A percentile compares a stretch with the other conserved stretches of the same genome.
These are phyloP conservation scores for Gastrophryne carolinensis DNA, from an alignment of 2,797 vertebrate species.

Conservation along the genomic window DNA sequence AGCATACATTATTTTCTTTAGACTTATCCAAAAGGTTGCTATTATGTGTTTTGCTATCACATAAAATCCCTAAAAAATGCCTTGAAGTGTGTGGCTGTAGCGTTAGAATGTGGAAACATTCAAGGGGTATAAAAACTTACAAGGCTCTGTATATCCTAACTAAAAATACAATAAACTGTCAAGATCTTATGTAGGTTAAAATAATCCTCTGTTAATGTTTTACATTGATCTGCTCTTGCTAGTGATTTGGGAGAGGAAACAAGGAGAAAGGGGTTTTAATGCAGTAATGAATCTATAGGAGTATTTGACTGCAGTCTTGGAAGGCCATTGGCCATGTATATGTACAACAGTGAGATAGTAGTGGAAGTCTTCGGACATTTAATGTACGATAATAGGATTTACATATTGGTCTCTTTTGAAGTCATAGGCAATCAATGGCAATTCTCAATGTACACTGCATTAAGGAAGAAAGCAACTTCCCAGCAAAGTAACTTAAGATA, in stretches of 20 bases:
- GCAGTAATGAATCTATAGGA: background rate
- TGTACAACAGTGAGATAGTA: background rate
- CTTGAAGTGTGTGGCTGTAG: too few relatives aligned
- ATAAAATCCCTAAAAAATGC: too few relatives aligned
- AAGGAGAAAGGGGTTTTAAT: background rate
- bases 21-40: too few relatives aligned
- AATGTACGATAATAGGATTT: constrained; percentile 20
- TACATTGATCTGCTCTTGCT: background rate
- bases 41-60: too few relatives aligned
- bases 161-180: background rate
- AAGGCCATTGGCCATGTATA: background rate
- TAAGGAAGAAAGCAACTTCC: constrained; percentile 55
- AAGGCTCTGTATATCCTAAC: too few relatives aligned
- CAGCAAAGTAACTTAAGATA: constrained; percentile 57
- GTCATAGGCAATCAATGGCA: constrained; percentile 33
- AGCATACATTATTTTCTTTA: too few relatives aligned
- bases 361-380: background rate
- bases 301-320: background rate
- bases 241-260: background rate
- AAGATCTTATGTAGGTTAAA: background rate
- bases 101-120: too few relatives aligned
- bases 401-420: constrained; percentile 29
- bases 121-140: too few relatives aligned
- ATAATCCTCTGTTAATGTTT: background rate
- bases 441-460: constrained; percentile 43